Conservation (phyloP, 2,888 invertebrate species). For the Conus canariensis region DNA sequence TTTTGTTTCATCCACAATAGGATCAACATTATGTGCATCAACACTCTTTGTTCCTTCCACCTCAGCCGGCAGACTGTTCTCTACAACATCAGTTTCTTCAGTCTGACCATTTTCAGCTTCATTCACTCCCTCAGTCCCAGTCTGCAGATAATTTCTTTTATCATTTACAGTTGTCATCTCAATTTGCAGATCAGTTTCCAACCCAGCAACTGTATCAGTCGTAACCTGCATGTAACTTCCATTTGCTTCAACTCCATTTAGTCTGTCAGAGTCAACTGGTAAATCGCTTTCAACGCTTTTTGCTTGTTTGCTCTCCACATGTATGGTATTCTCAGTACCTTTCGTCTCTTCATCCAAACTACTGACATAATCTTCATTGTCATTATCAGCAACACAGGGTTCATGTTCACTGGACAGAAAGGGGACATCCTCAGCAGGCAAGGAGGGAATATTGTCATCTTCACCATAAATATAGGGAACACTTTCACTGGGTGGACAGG, state of each 20-base stretch:
- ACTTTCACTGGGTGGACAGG: neutral
- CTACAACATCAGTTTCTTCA: neutral
- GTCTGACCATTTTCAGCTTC: neutral
- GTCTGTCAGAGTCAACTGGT: too few species aligned
- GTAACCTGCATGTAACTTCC: neutral
- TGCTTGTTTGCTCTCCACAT: neutral
- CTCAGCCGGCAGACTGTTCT: neutral
- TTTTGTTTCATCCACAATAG: neutral
- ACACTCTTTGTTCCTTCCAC: neutral
- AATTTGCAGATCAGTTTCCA: neutral
- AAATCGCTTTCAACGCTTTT: neutral
- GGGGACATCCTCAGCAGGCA: neutral
- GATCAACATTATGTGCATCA: neutral
- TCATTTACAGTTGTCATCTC: neutral
- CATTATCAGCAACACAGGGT: neutral
- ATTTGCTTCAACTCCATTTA: neutral
- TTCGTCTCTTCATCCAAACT: neutral
- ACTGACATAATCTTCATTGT: neutral
- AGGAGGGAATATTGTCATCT: neutral
- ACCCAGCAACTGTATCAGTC: constrained; percentile 9
- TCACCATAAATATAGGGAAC: neutral
- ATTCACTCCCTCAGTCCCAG: neutral
- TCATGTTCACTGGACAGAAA: neutral
- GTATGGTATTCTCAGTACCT: neutral
- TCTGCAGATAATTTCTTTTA: neutral